These are phyloP conservation scores for Nezara viridula DNA, from an alignment of 2,888 invertebrate species.

Conservation along the genomic window DNA sequence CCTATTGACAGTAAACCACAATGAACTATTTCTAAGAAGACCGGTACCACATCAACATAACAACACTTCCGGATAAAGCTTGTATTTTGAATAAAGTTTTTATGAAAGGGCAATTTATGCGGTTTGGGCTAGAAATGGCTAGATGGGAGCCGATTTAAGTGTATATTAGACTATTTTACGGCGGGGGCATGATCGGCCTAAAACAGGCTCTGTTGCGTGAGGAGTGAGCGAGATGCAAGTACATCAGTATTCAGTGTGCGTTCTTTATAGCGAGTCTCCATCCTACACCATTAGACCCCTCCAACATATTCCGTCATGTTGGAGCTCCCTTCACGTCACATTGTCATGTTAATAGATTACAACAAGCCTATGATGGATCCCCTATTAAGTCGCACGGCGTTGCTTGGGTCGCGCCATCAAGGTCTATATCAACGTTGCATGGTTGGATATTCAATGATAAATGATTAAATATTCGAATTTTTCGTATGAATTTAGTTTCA, in stretches of 20 bases:
- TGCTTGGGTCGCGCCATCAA: too few species aligned
- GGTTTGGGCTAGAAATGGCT: neutral
- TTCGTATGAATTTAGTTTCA: too few species aligned
- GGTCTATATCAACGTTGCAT: too few species aligned
- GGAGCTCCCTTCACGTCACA: neutral
- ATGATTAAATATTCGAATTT: too few species aligned
- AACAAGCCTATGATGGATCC: neutral
- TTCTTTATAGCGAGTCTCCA: conserved; percentile 35
- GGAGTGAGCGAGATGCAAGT: conserved; percentile 26
- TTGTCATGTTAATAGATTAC: conserved; percentile 27
- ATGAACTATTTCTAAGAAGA: neutral
- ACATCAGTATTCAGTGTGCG: conserved; percentile 24
- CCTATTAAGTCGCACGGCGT: neutral
- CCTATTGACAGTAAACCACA: neutral
- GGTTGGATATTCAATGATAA: too few species aligned
- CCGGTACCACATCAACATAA: neutral
- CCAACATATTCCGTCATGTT: conserved; percentile 7
- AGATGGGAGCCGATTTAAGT: conserved; percentile 28
- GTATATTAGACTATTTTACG: conserved; percentile 39
- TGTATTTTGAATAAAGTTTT: conserved; percentile 32
- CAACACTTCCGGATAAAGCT: neutral
- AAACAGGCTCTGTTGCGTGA: conserved; percentile 18
- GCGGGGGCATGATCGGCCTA: conserved; percentile 45
- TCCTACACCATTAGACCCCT: neutral
- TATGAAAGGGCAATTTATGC: conserved; percentile 27